phyloP scores from a whole-genome alignment of 2,113 vertebrate genomes.

The Benitochromis conjunctus region DNA sequence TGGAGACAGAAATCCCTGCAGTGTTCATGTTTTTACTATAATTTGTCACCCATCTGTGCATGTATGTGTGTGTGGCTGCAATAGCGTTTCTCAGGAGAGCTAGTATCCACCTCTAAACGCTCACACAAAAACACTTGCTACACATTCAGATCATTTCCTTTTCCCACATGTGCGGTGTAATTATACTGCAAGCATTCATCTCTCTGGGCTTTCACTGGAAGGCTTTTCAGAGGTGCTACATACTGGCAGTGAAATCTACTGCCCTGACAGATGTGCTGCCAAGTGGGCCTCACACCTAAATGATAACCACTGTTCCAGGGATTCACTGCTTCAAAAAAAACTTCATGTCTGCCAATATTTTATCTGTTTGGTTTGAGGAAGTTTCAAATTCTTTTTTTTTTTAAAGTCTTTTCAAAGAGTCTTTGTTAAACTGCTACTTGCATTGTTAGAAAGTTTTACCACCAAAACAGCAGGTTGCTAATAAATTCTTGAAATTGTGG shows the following conservation, averaged over 20 bases:
- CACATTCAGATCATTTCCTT: neutral
- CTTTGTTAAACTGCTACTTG: neutral
- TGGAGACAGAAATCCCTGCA: neutral
- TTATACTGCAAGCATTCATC: conserved; percentile 8
- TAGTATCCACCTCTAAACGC: neutral
- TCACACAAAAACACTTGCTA: neutral
- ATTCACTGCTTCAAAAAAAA: neutral
- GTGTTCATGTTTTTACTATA: neutral
- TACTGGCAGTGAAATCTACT: conserved; percentile 18
- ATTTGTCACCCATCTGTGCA: neutral
- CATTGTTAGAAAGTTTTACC: neutral
- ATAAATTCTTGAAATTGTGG: neutral
- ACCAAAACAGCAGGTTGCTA: neutral
- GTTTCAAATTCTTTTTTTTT: neutral
- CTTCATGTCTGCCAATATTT: neutral
- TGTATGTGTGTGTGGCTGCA: neutral
- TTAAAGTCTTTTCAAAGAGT: neutral
- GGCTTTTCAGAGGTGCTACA: conserved; percentile 13
- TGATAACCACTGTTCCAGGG: conserved; percentile 9
- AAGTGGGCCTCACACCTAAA: conserved; percentile 18
- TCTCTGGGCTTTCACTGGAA: conserved; percentile 15
- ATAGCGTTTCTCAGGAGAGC: neutral
- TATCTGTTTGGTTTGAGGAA: neutral
- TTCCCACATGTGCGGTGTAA: conserved; percentile 23
- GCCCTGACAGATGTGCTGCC: conserved; percentile 21